Evolutionary conservation across 2,113 vertebrate species (phyloP).

Genomic region (Picathartes gymnocephalus): DNA sequence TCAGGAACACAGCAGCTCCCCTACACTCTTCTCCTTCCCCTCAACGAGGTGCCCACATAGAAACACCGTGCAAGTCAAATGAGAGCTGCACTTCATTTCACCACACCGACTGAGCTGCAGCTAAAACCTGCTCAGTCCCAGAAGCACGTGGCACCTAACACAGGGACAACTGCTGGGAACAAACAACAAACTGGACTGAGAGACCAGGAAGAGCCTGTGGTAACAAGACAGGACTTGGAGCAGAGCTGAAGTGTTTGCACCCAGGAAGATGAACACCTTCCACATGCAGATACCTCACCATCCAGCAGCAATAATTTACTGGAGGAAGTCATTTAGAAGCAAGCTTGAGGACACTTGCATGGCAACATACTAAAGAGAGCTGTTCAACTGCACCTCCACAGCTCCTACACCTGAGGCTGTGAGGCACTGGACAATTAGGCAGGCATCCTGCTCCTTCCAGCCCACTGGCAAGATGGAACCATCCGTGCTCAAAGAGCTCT

Average conservation of each 20-base stretch:
- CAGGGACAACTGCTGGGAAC: background rate
- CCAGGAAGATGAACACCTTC: background rate
- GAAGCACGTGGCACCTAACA: background rate
- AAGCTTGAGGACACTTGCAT: background rate
- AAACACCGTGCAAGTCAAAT: accelerated
- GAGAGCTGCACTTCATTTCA: background rate
- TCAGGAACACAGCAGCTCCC: background rate
- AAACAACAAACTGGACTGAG: background rate
- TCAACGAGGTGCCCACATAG: background rate
- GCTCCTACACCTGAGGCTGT: background rate
- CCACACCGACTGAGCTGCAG: background rate
- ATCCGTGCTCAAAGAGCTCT: background rate
- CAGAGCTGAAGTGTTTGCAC: background rate
- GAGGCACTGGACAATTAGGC: background rate
- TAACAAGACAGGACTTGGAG: background rate
- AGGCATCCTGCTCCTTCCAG: background rate
- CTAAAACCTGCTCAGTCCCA: background rate
- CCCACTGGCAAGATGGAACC: background rate
- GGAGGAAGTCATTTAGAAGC: background rate
- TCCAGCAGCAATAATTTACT: background rate
- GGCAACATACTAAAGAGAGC: background rate
- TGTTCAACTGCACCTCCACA: background rate
- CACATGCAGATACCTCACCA: background rate
- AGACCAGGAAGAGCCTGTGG: background rate
- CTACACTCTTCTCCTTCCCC: background rate